Base-by-base conservation (phyloP, 1,140 invertebrate species). In the Proales similis region DNA sequence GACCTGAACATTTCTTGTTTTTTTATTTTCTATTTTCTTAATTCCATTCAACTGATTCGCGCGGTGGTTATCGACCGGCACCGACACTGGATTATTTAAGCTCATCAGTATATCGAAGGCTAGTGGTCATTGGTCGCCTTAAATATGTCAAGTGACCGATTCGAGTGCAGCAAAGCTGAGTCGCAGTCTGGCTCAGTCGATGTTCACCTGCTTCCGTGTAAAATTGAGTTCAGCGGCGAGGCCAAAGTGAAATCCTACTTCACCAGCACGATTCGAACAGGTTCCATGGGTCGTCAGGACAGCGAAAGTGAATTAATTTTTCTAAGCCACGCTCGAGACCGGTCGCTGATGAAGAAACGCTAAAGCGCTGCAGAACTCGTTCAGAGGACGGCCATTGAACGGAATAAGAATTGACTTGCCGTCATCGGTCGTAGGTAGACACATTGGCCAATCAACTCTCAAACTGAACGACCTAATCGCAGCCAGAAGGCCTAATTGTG, bases 181-280 rank as follows among this genome's bases (percentile, higher is more conserved):
- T n/a, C n/a, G n/a, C n/a, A n/a, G n/a, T n/a, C n/a, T n/a, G n/a
- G n/a, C n/a, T n/a, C n/a, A n/a, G n/a, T 17, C 11, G 38, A 57
- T 42, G n/a, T 57, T 42, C 51, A 57, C 20, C 45, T 57, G 22
- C 36, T 57, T 0, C 51, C 51, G 5, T 57, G 29, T 42, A 57
- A 57, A 57, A 29, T 57, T n/a, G 24, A 42, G 20, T 57, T 30
- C 32, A 57, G 24, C 4, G 51, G 51, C 7, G 36, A 57, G 20
- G 36, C 51, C n/a, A 14, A 57, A 29, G 36, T 57, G 9, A 57
- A 57, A 22, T 57, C 51, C 12, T 57, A 19, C 45, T 57, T 57
- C 20, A 43, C 14, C 20, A 42, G 17, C 5, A 42, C 51, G 12
- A 57, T 26, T 4, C n/a, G n/a, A n/a, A 42, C 24, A 7, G 14